Percentiles rank a stretch among this genome's conserved stretches.
phyloP scores from a whole-genome alignment of 1,140 invertebrate species.

The Kradibia gibbosae region DNA sequence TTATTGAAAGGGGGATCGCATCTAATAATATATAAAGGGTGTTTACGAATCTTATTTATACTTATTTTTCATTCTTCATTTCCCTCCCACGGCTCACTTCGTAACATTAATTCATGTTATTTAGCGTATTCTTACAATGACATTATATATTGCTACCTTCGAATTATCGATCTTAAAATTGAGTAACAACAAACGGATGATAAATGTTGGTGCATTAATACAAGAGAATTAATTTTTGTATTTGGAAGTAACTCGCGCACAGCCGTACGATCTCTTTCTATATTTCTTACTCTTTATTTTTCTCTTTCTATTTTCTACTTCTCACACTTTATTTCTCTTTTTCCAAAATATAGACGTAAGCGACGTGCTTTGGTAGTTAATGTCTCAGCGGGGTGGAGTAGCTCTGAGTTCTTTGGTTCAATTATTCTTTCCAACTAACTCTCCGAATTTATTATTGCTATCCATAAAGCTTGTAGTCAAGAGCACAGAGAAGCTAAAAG shows the following conservation, averaged over 20 bases:
- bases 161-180: slow-evolving; percentile 23
- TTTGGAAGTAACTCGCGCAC: not conserved
- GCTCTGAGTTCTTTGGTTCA: not conserved
- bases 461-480: not conserved
- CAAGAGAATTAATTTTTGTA: slow-evolving; percentile 5
- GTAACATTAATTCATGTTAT: not conserved
- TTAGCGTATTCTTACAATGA: slow-evolving; percentile 20
- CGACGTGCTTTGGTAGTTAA: slow-evolving; percentile 1
- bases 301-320: not conserved
- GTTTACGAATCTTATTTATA: slow-evolving; percentile 39
- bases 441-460: slow-evolving; percentile 11
- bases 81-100: not conserved
- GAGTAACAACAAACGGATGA: slow-evolving; percentile 14
- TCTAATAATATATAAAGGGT: slow-evolving; percentile 48
- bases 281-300: not conserved
- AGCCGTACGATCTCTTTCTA: not conserved
- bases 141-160: not conserved
- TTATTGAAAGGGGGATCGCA: slow-evolving; percentile 7
- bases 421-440: slow-evolving; percentile 8
- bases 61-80: slow-evolving; percentile 11
- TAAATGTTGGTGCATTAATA: slow-evolving; percentile 17
- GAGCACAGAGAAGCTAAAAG: not conserved
- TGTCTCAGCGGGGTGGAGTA: not conserved
- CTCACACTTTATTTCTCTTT: not conserved
- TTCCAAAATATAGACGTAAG: not conserved